Conservation (phyloP, 2,888 invertebrate genomes). For the Clepsis dumicolana region DNA sequence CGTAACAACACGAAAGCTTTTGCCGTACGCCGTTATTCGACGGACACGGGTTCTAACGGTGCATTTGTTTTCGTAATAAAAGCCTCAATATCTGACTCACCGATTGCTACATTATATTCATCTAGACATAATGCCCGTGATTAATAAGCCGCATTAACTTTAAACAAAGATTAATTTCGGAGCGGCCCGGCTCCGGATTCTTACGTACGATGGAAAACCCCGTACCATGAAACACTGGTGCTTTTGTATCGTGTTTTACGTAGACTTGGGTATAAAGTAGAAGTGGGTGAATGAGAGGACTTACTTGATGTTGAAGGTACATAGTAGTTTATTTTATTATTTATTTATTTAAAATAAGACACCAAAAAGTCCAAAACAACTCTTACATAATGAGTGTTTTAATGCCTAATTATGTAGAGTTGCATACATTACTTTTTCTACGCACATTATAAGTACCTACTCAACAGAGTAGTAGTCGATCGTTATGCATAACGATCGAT, state of each 20-base stretch:
- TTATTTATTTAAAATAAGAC: no score
- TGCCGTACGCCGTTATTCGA: not conserved
- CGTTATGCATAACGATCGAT: no score
- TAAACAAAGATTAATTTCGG: slow-evolving; percentile 82
- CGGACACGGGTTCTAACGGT: slow-evolving; percentile 59
- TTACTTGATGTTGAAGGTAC: no score
- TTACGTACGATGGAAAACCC: slow-evolving; percentile 52
- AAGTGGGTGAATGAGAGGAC: no score
- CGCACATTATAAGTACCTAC: no score
- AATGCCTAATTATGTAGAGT: no score
- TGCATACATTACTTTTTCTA: no score
- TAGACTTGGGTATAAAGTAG: not conserved
- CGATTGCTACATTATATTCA: slow-evolving; percentile 78
- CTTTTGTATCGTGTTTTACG: not conserved
- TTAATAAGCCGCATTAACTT: slow-evolving; percentile 81
- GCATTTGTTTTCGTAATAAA: slow-evolving; percentile 78
- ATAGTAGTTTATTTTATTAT: no score
- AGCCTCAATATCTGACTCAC: slow-evolving; percentile 74
- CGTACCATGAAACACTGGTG: slow-evolving; percentile 50
- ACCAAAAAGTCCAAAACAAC: no score
- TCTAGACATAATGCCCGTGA: slow-evolving; percentile 78
- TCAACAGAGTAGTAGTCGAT: no score
- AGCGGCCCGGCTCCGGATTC: slow-evolving; percentile 52
- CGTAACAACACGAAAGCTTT: not conserved
- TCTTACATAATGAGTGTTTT: no score